Conservation (phyloP, 2,888 invertebrate genomes). For the Salpingus planirostris region DNA sequence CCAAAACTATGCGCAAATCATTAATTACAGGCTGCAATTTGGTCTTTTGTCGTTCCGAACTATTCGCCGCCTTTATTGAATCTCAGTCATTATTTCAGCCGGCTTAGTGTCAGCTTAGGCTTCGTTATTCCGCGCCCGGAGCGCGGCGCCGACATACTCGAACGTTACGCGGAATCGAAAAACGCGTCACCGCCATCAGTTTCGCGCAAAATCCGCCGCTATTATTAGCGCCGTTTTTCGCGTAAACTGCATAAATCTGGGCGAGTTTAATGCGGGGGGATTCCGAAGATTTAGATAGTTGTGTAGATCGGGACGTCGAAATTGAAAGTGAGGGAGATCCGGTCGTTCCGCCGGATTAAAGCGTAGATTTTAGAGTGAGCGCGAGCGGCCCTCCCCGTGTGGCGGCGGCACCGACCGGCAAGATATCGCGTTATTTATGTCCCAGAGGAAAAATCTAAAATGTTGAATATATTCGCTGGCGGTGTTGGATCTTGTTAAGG, state of each 20-base stretch:
- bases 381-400: too few relatives aligned
- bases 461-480: slow-evolving; percentile 10
- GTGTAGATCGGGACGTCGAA: slow-evolving; percentile 23
- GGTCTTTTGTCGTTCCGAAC: slow-evolving; percentile 31
- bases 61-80: slow-evolving; percentile 31
- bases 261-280: slow-evolving; percentile 17
- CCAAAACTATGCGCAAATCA: slow-evolving; percentile 37
- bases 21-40: slow-evolving; percentile 35
- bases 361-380: slow-evolving; percentile 16
- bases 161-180: too few relatives aligned
- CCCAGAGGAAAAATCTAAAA: slow-evolving; percentile 10
- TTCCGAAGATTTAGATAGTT: slow-evolving; percentile 24
- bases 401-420: slow-evolving; percentile 12
- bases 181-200: too few relatives aligned
- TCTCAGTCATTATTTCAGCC: slow-evolving; percentile 30
- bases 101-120: slow-evolving; percentile 26
- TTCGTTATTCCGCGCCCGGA: slow-evolving; percentile 16
- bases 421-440: slow-evolving; percentile 20
- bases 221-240: too few relatives aligned
- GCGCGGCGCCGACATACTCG: too few relatives aligned
- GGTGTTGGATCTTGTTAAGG: too few relatives aligned
- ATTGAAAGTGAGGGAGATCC: slow-evolving; percentile 27
- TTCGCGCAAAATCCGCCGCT: too few relatives aligned
- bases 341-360: slow-evolving; percentile 25
- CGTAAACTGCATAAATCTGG: too few relatives aligned